Evolutionary conservation across 2,113 vertebrate genomes (phyloP).

Genomic region (Balaenoptera acutorostrata): DNA sequence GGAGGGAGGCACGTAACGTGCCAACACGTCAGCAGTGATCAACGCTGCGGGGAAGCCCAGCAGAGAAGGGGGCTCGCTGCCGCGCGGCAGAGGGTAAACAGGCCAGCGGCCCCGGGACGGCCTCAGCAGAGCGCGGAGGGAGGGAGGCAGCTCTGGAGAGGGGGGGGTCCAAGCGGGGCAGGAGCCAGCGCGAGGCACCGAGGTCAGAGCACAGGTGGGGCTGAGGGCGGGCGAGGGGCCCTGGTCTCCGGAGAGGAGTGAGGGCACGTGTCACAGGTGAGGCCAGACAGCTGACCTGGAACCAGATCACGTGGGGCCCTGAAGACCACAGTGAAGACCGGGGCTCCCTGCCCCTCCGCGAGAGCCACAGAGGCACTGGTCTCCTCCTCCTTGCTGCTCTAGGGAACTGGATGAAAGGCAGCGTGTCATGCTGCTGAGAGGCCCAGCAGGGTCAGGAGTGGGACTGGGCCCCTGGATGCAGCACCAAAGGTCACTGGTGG

Average conservation of each 20-base stretch:
- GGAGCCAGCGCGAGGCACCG: neutral
- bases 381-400: fast-evolving
- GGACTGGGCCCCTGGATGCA: fast-evolving
- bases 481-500: fast-evolving
- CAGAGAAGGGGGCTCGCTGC: neutral
- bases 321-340: neutral
- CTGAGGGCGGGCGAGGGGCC: neutral
- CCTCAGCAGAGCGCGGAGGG: neutral
- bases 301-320: fast-evolving
- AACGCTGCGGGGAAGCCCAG: fast-evolving
- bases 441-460: fast-evolving
- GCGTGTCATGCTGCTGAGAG: neutral
- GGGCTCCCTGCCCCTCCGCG: neutral
- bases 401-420: fast-evolving
- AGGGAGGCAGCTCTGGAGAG: neutral
- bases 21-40: fast-evolving
- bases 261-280: neutral
- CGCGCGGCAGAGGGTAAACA: fast-evolving
- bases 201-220: neutral
- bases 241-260: no score
- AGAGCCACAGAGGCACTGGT: fast-evolving
- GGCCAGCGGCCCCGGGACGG: neutral
- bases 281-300: neutral
- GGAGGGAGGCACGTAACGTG: fast-evolving
- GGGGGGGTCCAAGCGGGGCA: fast-evolving